These are phyloP conservation scores for Marasmarcha lunaedactyla DNA, from an alignment of 2,888 invertebrate genomes.

Conservation along the genomic window DNA sequence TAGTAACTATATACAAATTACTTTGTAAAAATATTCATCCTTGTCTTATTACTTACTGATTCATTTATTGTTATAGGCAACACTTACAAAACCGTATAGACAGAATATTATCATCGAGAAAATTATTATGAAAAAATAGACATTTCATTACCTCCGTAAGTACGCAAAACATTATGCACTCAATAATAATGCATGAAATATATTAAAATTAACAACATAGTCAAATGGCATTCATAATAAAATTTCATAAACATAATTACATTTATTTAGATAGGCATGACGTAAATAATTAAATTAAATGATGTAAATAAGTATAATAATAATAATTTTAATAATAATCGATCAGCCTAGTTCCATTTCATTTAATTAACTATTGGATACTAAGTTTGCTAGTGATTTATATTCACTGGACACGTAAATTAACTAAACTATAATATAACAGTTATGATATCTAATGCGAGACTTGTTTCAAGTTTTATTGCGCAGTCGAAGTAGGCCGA, in stretches of 20 bases:
- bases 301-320: slow-evolving; percentile 3
- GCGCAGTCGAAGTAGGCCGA: slow-evolving; percentile 19
- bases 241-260: slow-evolving; percentile 16
- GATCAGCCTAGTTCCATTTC: slow-evolving; percentile 23
- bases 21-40: slow-evolving; percentile 69
- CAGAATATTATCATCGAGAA: slow-evolving; percentile 35
- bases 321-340: slow-evolving; percentile 14
- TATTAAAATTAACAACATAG: slow-evolving; percentile 32
- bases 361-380: slow-evolving; percentile 10
- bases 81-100: slow-evolving; percentile 54
- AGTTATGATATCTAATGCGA: slow-evolving; percentile 7
- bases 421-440: slow-evolving; percentile 10
- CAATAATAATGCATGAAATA: slow-evolving; percentile 32
- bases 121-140: slow-evolving; percentile 55
- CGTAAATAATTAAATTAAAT: slow-evolving; percentile 10
- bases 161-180: slow-evolving; percentile 50
- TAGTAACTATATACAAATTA: slow-evolving; percentile 66
- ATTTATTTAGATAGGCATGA: slow-evolving; percentile 26
- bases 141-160: slow-evolving; percentile 54
- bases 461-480: background rate
- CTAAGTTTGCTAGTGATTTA: slow-evolving; percentile 8
- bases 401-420: slow-evolving; percentile 21
- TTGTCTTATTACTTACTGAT: slow-evolving; percentile 65
- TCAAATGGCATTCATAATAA: slow-evolving; percentile 30
- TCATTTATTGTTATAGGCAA: slow-evolving; percentile 61